Evolutionary conservation across 2,797 vertebrate species (phyloP).

Genomic region (Pangasius larnaudii): DNA sequence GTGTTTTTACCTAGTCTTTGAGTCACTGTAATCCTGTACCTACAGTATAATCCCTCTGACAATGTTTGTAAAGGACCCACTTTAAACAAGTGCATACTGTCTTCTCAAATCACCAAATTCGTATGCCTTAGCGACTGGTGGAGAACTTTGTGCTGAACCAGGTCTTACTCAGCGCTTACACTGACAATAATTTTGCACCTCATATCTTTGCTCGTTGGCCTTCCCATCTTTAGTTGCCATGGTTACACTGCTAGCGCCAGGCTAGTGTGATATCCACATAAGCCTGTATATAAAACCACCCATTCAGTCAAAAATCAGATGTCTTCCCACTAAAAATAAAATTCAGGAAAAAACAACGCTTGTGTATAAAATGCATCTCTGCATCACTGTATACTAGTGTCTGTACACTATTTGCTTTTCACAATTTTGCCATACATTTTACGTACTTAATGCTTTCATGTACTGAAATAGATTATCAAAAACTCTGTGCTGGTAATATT

Average conservation of each 20-base stretch:
- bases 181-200: neutral
- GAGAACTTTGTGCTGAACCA: neutral
- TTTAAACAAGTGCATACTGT: neutral
- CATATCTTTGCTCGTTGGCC: neutral
- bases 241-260: neutral
- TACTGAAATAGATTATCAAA: too few relatives aligned
- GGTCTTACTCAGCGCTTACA: neutral
- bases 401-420: neutral
- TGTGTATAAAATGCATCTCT: neutral
- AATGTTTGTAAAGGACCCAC: constrained; percentile 27
- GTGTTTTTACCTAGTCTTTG: constrained; percentile 37
- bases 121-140: neutral
- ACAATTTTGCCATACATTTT: neutral
- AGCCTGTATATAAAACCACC: neutral
- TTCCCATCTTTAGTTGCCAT: neutral
- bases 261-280: neutral
- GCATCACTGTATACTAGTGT: too few relatives aligned
- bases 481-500: too few relatives aligned
- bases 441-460: neutral
- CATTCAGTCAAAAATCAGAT: neutral
- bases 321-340: neutral
- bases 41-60: constrained; percentile 48
- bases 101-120: neutral
- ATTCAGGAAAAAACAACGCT: neutral
- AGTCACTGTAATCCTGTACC: constrained; percentile 40